These are phyloP conservation scores for Himalopsyche tibetana DNA, from an alignment of 2,888 invertebrate genomes.

Conservation along the genomic window DNA sequence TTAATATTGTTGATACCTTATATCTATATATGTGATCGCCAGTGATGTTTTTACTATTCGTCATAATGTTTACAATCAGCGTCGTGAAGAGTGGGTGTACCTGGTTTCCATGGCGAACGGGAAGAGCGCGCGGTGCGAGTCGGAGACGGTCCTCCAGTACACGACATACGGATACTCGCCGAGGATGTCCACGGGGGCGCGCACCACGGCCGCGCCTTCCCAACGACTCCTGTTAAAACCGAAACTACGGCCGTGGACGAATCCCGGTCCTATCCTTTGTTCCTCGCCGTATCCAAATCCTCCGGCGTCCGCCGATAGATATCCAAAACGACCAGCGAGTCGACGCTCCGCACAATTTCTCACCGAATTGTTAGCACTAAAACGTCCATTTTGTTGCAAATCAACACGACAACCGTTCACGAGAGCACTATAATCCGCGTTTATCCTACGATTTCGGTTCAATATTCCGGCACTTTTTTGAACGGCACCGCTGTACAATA, in stretches of 20 bases:
- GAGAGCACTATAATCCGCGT: slow-evolving; percentile 61
- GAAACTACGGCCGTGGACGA: slow-evolving; percentile 46
- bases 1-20: neutral
- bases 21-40: neutral
- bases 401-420: slow-evolving; percentile 62
- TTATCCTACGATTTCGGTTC: slow-evolving; percentile 58
- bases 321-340: slow-evolving; percentile 59
- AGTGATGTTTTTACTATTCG: slow-evolving; percentile 5
- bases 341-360: slow-evolving; percentile 59
- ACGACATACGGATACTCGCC: slow-evolving; percentile 64
- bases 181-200: slow-evolving; percentile 54
- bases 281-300: slow-evolving; percentile 47
- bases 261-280: slow-evolving; percentile 53
- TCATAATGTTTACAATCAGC: slow-evolving; percentile 8
- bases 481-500: slow-evolving; percentile 64
- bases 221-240: slow-evolving; percentile 50
- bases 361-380: slow-evolving; percentile 64
- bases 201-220: slow-evolving; percentile 59
- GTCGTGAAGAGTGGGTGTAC: slow-evolving; percentile 51
- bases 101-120: slow-evolving; percentile 66
- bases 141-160: slow-evolving; percentile 63
- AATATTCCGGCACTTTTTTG: slow-evolving; percentile 64
- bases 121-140: slow-evolving; percentile 57
- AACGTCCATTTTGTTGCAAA: slow-evolving; percentile 63
- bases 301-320: slow-evolving; percentile 53